Conservation (phyloP, 2,888 invertebrate species). For the Aleiodes testaceus region DNA sequence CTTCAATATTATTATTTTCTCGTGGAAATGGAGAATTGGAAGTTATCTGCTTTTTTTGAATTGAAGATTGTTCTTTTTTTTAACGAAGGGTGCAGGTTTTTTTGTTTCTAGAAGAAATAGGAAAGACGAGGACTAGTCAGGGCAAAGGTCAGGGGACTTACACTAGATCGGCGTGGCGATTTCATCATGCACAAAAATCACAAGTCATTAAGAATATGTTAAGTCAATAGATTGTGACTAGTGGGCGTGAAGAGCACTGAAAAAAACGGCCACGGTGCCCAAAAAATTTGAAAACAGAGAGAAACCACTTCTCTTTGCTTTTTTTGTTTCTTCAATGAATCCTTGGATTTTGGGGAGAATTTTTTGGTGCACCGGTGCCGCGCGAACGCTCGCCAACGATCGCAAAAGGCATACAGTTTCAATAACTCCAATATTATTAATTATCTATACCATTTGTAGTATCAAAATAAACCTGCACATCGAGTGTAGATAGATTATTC, state of each 20-base stretch:
- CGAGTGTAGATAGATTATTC: constrained; percentile 69
- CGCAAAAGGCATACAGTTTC: constrained; percentile 66
- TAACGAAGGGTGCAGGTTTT: constrained; percentile 40
- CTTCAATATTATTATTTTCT: not conserved
- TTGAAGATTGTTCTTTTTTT: constrained; percentile 5
- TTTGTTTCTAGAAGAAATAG: constrained; percentile 24
- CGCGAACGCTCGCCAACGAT: constrained; percentile 64
- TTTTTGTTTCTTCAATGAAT: not conserved
- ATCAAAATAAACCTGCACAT: constrained; percentile 71
- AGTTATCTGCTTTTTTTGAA: not conserved
- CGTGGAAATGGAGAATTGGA: constrained; percentile 20
- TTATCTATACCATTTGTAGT: constrained; percentile 62
- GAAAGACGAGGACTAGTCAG: constrained; percentile 18
- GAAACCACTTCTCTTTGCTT: not conserved
- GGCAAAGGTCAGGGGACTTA: constrained; percentile 8
- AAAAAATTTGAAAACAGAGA: constrained; percentile 42
- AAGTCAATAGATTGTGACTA: constrained; percentile 20
- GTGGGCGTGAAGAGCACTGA: constrained; percentile 61
- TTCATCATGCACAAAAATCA: constrained; percentile 10
- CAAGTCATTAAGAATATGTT: not conserved
- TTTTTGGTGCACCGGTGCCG: constrained; percentile 49
- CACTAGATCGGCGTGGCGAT: constrained; percentile 36
- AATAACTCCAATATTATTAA: constrained; percentile 29
- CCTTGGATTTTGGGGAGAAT: not conserved
- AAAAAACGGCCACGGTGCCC: constrained; percentile 64